Conservation (phyloP, 1,140 invertebrate genomes). For the Pemphigus obesinymphae region DNA sequence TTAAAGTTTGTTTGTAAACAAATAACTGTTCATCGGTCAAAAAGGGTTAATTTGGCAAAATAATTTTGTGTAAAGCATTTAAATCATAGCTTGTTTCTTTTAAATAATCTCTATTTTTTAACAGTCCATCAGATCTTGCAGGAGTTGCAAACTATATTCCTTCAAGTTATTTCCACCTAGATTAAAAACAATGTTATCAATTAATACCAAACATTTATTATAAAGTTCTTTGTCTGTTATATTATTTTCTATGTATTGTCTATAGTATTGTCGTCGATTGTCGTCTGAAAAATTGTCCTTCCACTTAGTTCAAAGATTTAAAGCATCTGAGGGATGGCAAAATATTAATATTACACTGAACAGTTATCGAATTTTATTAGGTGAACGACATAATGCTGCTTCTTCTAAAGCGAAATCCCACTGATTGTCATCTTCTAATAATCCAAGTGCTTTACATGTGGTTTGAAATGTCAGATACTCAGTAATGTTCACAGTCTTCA, state of each 20-base stretch:
- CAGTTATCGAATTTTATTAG: conserved; percentile 32
- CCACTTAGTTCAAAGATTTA: conserved; percentile 15
- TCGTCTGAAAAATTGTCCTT: conserved; percentile 41
- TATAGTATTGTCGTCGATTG: neutral
- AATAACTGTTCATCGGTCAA: neutral
- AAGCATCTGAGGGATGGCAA: no score
- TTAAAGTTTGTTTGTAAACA: neutral
- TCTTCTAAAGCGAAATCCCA: no score
- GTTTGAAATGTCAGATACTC: conserved; percentile 48
- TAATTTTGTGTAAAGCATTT: neutral
- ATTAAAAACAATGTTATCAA: neutral
- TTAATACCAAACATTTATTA: neutral
- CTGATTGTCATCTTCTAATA: no score
- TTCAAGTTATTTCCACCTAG: neutral
- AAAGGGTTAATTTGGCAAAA: neutral
- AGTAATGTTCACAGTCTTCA: conserved; percentile 48
- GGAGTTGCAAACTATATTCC: neutral
- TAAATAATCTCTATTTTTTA: neutral
- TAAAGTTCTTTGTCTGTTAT: neutral
- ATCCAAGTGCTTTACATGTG: conserved; percentile 47
- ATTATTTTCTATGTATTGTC: no score
- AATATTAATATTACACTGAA: conserved; percentile 42
- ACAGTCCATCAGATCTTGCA: neutral
- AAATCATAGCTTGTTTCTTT: neutral
- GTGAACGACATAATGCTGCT: no score